These are phyloP conservation scores for Sminthurides bifidus DNA, from an alignment of 1,140 invertebrate species.

Conservation along the genomic window DNA sequence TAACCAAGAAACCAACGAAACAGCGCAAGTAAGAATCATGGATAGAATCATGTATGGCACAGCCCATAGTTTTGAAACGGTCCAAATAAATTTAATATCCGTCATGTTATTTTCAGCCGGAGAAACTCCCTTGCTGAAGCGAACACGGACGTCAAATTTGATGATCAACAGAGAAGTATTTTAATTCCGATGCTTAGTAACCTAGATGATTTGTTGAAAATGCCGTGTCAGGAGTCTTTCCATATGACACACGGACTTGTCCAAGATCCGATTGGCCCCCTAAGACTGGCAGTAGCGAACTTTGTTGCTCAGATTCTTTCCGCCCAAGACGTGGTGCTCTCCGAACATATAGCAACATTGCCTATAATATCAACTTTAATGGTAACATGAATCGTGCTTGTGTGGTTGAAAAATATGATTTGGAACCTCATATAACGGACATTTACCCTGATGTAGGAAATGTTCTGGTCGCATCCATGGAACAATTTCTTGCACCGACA, in stretches of 20 bases:
- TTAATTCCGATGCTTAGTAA: slow-evolving; percentile 3
- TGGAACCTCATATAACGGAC: neutral
- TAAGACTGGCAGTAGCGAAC: slow-evolving; percentile 21
- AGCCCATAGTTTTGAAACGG: neutral
- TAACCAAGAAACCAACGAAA: slow-evolving; percentile 18
- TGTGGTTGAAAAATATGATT: too few species aligned
- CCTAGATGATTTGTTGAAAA: slow-evolving; percentile 5
- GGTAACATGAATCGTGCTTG: neutral
- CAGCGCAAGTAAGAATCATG: slow-evolving; percentile 8
- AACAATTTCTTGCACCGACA: slow-evolving; percentile 27
- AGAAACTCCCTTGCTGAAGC: slow-evolving; percentile 10
- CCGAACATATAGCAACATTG: slow-evolving; percentile 4
- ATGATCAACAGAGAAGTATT: slow-evolving; percentile 3
- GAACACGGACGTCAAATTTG: slow-evolving; percentile 2
- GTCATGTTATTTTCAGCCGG: slow-evolving; percentile 4
- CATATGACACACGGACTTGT: slow-evolving; percentile 17
- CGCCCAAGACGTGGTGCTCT: slow-evolving; percentile 8
- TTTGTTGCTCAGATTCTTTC: slow-evolving; percentile 25
- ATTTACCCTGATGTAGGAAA: slow-evolving; percentile 1
- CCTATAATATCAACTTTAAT: slow-evolving; percentile 2
- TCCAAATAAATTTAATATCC: neutral
- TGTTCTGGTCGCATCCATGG: slow-evolving; percentile 26
- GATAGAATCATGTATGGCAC: neutral
- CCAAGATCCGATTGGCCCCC: slow-evolving; percentile 16
- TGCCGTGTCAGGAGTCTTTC: neutral